These are phyloP conservation scores for Dissostichus mawsoni DNA, from an alignment of 2,113 vertebrate species.

Conservation along the genomic window DNA sequence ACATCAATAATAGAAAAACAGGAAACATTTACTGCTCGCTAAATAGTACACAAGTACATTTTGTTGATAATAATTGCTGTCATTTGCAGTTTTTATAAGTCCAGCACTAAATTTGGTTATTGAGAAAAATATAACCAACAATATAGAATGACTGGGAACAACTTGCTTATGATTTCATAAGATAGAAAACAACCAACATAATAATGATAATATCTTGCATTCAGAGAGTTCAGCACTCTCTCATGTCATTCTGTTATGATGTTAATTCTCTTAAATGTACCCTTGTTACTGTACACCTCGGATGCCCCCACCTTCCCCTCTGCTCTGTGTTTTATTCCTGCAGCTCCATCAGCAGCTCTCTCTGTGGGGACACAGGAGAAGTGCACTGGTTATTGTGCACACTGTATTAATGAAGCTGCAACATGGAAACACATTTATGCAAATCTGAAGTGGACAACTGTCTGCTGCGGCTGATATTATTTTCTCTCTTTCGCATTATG, in stretches of 20 bases:
- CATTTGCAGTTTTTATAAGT: too few species aligned
- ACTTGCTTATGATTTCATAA: neutral
- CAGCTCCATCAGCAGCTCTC: constrained; percentile 16
- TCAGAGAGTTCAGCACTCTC: neutral
- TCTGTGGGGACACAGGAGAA: neutral
- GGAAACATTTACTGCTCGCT: too few species aligned
- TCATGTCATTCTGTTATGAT: neutral
- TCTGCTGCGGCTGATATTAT: constrained; percentile 1
- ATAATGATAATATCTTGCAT: neutral
- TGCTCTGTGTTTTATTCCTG: neutral
- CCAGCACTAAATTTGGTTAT: neutral
- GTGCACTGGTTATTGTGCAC: neutral
- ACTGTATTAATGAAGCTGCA: constrained; percentile 5
- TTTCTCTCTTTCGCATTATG: neutral
- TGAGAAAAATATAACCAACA: neutral
- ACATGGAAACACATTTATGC: constrained; percentile 26
- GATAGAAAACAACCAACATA: neutral
- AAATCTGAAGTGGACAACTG: constrained; percentile 48
- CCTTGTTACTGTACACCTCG: constrained; percentile 1
- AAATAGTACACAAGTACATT: too few species aligned
- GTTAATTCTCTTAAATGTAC: neutral
- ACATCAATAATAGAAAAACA: too few species aligned
- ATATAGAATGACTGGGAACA: neutral
- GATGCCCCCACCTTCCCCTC: neutral
- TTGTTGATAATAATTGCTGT: too few species aligned